Evolutionary conservation across 2,113 vertebrate genomes (phyloP).

Genomic region (Platysteira castanea): DNA sequence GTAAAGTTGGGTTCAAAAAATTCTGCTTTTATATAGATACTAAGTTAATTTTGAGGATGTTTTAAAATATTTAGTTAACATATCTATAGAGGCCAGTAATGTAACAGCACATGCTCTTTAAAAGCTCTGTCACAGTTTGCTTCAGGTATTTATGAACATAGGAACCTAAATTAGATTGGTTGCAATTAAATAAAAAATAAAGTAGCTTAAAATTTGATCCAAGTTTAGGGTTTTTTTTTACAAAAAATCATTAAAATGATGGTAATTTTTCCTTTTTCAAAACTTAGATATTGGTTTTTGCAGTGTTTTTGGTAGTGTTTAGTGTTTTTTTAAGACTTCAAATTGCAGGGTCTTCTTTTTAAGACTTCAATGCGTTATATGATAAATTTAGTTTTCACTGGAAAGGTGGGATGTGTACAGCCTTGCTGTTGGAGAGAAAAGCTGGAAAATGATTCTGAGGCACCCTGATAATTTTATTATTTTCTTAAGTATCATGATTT

Average conservation of each 20-base stretch:
- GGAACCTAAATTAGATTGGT: neutral
- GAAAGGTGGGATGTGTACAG: neutral
- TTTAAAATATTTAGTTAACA: neutral
- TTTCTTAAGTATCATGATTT: neutral
- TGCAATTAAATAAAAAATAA: neutral
- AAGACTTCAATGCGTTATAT: neutral
- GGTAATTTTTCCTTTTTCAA: neutral
- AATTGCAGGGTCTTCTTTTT: too few species aligned
- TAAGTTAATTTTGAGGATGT: neutral
- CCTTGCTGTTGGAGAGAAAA: neutral
- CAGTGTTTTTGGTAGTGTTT: neutral
- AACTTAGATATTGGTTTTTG: neutral
- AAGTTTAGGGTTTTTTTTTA: neutral
- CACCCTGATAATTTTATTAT: neutral
- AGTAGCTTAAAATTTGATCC: neutral
- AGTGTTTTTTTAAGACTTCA: neutral
- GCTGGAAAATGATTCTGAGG: neutral
- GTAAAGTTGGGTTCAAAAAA: neutral
- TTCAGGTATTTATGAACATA: neutral
- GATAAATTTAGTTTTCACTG: neutral
- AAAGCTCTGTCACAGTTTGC: neutral
- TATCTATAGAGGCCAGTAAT: neutral
- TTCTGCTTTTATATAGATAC: neutral
- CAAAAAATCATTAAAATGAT: neutral
- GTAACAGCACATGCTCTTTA: neutral